Percentiles rank a stretch among this genome's conserved stretches.
Evolutionary conservation across 2,888 invertebrate genomes (phyloP).

Genomic region (Cantharis nigra): DNA sequence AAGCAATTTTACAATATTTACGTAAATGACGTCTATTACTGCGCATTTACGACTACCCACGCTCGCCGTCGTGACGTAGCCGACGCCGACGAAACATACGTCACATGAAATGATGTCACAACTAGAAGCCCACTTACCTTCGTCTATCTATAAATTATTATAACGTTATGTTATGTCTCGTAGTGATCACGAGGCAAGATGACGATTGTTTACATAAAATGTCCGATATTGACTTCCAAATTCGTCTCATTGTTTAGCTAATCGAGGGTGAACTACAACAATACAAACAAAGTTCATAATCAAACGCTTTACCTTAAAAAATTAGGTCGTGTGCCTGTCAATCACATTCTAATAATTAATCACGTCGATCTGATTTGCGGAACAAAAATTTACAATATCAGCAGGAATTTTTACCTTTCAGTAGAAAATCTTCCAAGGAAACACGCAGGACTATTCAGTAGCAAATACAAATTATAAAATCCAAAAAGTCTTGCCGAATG

Average conservation of each 20-base stretch:
- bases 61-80: slow-evolving; percentile 36
- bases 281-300: not conserved
- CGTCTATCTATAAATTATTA: not conserved
- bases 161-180: not conserved
- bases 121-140: not conserved
- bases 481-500: too few relatives aligned
- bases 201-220: not conserved
- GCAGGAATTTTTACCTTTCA: too few relatives aligned
- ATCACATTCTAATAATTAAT: not conserved
- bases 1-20: slow-evolving; percentile 33
- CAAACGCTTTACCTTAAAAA: not conserved
- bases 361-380: not conserved
- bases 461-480: too few relatives aligned
- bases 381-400: not conserved
- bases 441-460: too few relatives aligned
- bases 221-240: not conserved
- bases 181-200: not conserved
- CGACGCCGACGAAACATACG: slow-evolving; percentile 32
- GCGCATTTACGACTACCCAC: slow-evolving; percentile 37
- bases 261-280: not conserved
- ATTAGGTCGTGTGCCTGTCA: not conserved
- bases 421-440: too few relatives aligned
- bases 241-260: not conserved
- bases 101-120: slow-evolving; percentile 33
- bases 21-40: slow-evolving; percentile 32